Evolutionary conservation across 2,797 vertebrate species (phyloP), one percentile per base, ranked within the genome.

Genomic region (Typhlichthys subterraneus): DNA sequence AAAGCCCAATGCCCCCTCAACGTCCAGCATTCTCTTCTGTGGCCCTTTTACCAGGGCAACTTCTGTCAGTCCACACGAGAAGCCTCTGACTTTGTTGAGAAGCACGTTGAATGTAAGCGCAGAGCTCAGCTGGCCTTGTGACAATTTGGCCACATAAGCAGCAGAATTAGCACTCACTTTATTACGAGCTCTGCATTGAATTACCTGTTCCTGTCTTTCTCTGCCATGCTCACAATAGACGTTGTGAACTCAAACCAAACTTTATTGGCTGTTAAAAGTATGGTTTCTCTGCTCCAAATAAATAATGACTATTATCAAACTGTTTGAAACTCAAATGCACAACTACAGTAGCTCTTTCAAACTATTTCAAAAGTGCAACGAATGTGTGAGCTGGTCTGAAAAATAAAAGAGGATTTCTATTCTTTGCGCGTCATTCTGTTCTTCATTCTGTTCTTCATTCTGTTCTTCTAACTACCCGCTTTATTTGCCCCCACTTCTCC

Each of bases 101-200:
- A 75, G 77, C 70, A 12, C 69, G 74, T 68, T 84, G 81, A 87
- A 84, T 84, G 72, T 72, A 82, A 69, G 77, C 64, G 81, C 78
- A 77, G 69, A 84, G 82, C 85, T 84, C 86, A 91, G 80, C 89
- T 93, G 91, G 91, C 89, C 81, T 77, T 31, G 59, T 79, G 86
- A 92, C 89, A 90, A 90, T 87, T 89, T 92, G 87, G 88, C 91
- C 59, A 88, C 87, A 89, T 85, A 83, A 82, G 82, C 79, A 87
- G 81, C 82, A 84, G 86, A 88, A 87, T 91, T 92, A 93, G 83
- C 83, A 70, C 90, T 90, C 86, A 87, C 83, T 86, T 85, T 88
- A 80, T 91, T 92, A 89, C 84, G 87, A 90, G 80, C 76, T 61
- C 82, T 72, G 87, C 83, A 75, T 88, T 87, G 90, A 91, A 89